These are phyloP conservation scores for Seira ritae DNA, from an alignment of 2,888 invertebrate genomes.

Conservation along the genomic window DNA sequence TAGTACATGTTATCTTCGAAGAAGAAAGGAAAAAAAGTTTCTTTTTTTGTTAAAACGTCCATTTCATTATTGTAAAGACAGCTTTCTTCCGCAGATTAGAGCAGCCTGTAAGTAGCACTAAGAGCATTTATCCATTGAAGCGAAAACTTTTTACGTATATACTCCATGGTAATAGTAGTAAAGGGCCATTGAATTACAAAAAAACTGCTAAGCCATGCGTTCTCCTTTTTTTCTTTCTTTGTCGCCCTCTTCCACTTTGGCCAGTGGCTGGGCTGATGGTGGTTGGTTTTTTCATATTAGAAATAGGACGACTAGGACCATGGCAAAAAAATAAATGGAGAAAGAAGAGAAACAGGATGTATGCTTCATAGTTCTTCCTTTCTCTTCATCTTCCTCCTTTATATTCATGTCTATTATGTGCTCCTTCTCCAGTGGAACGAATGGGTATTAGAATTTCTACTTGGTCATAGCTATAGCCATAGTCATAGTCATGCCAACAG, in stretches of 20 bases:
- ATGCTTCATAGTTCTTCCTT: conserved; percentile 39
- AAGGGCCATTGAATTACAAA: conserved; percentile 45
- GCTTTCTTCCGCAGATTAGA: conserved; percentile 59
- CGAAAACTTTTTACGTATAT: conserved; percentile 25
- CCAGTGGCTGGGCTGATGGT: no score
- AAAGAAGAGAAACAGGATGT: conserved; percentile 36
- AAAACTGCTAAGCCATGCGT: conserved; percentile 50
- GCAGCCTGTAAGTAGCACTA: conserved; percentile 41
- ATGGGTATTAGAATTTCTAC: conserved; percentile 68
- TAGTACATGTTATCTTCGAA: no score
- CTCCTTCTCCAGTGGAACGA: conserved; percentile 50
- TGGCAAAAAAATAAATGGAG: background rate
- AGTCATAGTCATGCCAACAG: conserved; percentile 56
- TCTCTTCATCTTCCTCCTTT: conserved; percentile 22
- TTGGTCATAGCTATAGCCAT: no score
- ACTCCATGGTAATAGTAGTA: background rate
- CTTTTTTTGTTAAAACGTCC: conserved; percentile 38
- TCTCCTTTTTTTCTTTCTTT: conserved; percentile 17
- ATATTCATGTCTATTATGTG: conserved; percentile 54
- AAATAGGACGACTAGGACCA: conserved; percentile 10
- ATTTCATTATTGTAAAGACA: conserved; percentile 52
- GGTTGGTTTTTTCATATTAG: conserved; percentile 2
- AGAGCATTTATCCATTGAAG: conserved; percentile 51
- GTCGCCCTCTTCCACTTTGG: no score
- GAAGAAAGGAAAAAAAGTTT: conserved; percentile 26